phyloP scores from a whole-genome alignment of 2,888 invertebrate species.

The Cybosia mesomella region DNA sequence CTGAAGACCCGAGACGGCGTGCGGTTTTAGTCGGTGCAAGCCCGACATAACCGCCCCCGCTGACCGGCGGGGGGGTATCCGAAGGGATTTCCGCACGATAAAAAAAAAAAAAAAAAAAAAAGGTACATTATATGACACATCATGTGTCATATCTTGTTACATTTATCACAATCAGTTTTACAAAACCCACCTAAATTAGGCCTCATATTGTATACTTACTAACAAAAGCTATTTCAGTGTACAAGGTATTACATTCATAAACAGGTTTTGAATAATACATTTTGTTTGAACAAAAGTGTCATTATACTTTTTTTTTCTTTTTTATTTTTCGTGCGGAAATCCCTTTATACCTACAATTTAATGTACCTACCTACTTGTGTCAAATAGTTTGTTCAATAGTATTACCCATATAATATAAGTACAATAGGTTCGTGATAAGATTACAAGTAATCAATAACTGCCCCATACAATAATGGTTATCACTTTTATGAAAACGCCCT shows the following conservation, averaged over 20 bases:
- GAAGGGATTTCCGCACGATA: too few relatives aligned
- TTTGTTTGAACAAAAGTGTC: not conserved
- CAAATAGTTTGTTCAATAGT: not conserved
- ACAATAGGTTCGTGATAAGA: not conserved
- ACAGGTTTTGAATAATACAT: not conserved
- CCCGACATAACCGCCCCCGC: too few relatives aligned
- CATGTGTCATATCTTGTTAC: not conserved
- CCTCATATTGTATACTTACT: not conserved
- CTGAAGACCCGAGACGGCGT: too few relatives aligned
- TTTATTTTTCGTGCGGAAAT: too few relatives aligned
- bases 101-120: too few relatives aligned
- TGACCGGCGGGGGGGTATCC: too few relatives aligned
- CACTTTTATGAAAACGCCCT: not conserved
- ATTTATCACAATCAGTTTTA: not conserved
- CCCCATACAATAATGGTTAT: not conserved
- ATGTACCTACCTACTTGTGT: not conserved
- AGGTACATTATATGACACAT: too few relatives aligned
- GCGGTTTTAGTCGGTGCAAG: too few relatives aligned
- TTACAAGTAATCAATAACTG: constrained; percentile 1
- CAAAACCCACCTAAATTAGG: not conserved
- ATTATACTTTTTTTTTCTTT: too few relatives aligned
- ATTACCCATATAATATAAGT: not conserved
- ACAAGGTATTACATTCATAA: not conserved
- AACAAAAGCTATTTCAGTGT: not conserved
- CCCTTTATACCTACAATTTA: not conserved